phyloP scores from a whole-genome alignment of 2,113 vertebrate genomes.

The Crocuta crocuta region DNA sequence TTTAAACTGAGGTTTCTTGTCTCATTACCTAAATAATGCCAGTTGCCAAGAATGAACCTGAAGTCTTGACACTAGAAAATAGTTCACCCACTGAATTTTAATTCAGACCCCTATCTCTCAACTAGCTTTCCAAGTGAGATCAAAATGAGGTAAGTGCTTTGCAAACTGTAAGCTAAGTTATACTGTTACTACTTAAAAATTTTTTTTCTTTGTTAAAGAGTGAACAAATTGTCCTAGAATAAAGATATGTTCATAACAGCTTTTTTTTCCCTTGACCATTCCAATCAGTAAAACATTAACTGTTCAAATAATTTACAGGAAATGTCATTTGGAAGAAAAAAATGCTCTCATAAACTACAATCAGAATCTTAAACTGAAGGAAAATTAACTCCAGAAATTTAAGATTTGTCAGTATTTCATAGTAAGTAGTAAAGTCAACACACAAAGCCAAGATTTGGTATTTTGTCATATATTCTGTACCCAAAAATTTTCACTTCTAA shows the following conservation, averaged over 20 bases:
- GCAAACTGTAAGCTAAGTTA: neutral
- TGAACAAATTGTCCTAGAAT: neutral
- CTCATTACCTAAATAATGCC: conserved; percentile 27
- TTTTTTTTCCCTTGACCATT: neutral
- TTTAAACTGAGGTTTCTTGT: neutral
- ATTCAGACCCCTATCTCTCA: neutral
- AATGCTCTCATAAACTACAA: neutral
- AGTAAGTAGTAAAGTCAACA: neutral
- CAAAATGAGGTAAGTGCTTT: conserved; percentile 27
- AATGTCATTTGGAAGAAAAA: neutral
- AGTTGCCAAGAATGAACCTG: neutral
- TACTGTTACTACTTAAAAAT: neutral
- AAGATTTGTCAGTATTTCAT: neutral
- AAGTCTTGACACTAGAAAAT: conserved; percentile 21
- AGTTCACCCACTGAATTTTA: neutral
- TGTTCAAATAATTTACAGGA: neutral
- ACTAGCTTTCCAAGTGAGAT: neutral
- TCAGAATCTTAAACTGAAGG: neutral
- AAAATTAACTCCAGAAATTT: neutral
- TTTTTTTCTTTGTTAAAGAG: neutral
- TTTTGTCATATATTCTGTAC: neutral
- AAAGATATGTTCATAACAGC: neutral
- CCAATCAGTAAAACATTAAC: neutral
- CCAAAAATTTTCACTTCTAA: neutral
- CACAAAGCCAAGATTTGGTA: neutral